phyloP scores from a whole-genome alignment of 2,888 invertebrate genomes.

The Brachyptera risi region DNA sequence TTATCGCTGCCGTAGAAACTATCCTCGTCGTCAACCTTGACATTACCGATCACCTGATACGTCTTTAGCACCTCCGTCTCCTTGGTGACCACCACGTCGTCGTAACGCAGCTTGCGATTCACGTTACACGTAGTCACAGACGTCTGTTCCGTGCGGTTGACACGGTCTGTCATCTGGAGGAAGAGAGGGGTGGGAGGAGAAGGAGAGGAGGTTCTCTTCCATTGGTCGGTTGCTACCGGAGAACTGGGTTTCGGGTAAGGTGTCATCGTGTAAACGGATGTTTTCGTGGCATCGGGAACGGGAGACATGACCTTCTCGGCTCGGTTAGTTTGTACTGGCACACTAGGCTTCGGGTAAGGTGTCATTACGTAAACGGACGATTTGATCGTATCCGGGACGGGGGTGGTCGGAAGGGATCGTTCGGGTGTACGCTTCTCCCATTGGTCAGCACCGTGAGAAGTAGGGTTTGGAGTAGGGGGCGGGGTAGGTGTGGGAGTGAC shows the following conservation, averaged over 20 bases:
- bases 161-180: constrained; percentile 38
- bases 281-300: too few species aligned
- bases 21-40: constrained; percentile 47
- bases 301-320: too few species aligned
- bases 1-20: constrained; percentile 60
- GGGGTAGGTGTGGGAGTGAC: constrained; percentile 29
- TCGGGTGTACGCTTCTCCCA: too few species aligned
- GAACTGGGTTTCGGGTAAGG: too few species aligned
- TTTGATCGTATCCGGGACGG: too few species aligned
- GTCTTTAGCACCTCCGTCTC: constrained; percentile 39
- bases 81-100: constrained; percentile 37
- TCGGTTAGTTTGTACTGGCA: neutral
- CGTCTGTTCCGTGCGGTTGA: constrained; percentile 38
- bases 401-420: constrained; percentile 11
- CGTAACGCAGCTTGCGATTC: constrained; percentile 3
- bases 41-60: constrained; percentile 36
- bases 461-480: too few species aligned
- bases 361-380: too few species aligned
- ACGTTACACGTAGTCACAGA: constrained; percentile 33
- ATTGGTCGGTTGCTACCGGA: too few species aligned
- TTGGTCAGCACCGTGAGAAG: too few species aligned
- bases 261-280: too few species aligned
- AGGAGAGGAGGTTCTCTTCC: too few species aligned
- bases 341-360: too few species aligned
- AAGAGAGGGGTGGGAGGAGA: constrained; percentile 29